Evolutionary conservation across 2,797 vertebrate genomes (phyloP).

Genomic region (Anguilla megastoma): DNA sequence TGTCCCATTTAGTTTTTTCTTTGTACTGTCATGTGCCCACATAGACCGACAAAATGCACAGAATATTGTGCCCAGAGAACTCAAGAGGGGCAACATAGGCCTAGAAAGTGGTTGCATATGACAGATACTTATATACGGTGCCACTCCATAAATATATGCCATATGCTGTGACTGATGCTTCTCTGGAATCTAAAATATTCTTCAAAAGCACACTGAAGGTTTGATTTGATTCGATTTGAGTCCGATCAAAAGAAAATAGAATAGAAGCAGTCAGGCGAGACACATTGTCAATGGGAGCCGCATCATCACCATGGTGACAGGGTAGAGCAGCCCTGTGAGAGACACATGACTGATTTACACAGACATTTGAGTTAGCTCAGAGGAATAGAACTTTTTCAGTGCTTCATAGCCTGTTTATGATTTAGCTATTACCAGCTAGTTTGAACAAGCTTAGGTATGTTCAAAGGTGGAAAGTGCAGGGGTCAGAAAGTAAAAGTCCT

Average conservation of each 20-base stretch:
- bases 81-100: background rate
- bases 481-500: no score
- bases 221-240: background rate
- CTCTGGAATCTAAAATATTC: background rate
- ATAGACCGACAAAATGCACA: background rate
- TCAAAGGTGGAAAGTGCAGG: no score
- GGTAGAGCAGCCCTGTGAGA: background rate
- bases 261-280: constrained; percentile 5
- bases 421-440: background rate
- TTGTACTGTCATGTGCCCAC: background rate
- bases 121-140: background rate
- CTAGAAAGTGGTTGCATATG: background rate
- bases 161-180: background rate
- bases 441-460: background rate
- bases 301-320: constrained; percentile 4
- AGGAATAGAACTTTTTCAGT: background rate
- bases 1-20: background rate
- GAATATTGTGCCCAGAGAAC: background rate
- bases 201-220: constrained; percentile 2
- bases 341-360: background rate
- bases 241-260: background rate
- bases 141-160: background rate
- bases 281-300: background rate
- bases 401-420: background rate
- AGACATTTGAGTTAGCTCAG: background rate